phyloP scores from a whole-genome alignment of 2,888 invertebrate species.

The Erebia palarica region DNA sequence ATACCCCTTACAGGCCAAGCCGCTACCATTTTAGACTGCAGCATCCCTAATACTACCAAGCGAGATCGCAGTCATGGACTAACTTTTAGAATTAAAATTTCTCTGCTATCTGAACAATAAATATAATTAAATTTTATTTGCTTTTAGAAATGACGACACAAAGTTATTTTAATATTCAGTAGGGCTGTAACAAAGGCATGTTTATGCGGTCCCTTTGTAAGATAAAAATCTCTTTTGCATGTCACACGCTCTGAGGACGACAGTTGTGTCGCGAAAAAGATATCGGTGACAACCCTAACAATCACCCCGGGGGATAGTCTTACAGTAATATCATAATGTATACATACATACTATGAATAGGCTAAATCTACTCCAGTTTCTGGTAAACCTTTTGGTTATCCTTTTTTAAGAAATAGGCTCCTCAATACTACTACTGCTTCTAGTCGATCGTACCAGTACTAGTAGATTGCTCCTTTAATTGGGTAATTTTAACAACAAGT shows the following conservation, averaged over 20 bases:
- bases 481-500: too few species aligned
- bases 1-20: too few species aligned
- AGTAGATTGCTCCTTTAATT: too few species aligned
- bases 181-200: conserved; percentile 9
- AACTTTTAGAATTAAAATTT: neutral
- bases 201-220: conserved; percentile 20
- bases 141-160: neutral
- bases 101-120: neutral
- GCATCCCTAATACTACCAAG: too few species aligned
- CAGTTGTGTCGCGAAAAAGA: conserved; percentile 16
- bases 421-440: too few species aligned
- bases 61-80: too few species aligned
- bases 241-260: conserved; percentile 23
- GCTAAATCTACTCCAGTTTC: too few species aligned
- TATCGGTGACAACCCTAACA: conserved; percentile 15
- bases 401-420: too few species aligned
- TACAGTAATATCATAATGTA: neutral
- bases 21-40: too few species aligned
- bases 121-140: neutral
- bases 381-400: too few species aligned
- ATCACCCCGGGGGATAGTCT: conserved; percentile 7
- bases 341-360: too few species aligned
- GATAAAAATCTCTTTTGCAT: conserved; percentile 25
- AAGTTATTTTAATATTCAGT: conserved; percentile 1
- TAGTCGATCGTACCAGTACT: too few species aligned